These are phyloP conservation scores for Acridotheres tristis DNA, from an alignment of 2,797 vertebrate species.

Conservation along the genomic window DNA sequence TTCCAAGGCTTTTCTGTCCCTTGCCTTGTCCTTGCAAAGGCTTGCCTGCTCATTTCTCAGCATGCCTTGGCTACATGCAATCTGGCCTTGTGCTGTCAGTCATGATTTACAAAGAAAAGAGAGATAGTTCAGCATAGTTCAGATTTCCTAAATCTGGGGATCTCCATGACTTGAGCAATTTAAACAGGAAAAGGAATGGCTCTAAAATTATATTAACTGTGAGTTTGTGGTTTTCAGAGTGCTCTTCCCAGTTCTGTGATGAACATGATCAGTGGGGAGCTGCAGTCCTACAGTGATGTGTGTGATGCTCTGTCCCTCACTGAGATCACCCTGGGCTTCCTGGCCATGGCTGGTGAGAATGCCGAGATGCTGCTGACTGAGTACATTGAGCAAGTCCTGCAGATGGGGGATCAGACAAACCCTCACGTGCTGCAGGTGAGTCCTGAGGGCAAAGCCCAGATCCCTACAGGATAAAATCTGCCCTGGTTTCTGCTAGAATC, in stretches of 20 bases:
- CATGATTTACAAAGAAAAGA: neutral
- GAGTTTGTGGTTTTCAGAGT: constrained; percentile 69
- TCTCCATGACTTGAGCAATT: neutral
- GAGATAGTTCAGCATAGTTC: neutral
- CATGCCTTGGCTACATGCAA: neutral
- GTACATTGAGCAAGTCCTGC: constrained; percentile 85
- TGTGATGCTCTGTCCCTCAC: constrained; percentile 88
- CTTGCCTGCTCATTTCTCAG: neutral
- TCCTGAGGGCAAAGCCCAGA: neutral
- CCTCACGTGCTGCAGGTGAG: constrained; percentile 85
- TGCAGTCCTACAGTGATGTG: constrained; percentile 90
- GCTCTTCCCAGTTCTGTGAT: constrained; percentile 79
- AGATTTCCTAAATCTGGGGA: neutral
- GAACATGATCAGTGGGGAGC: constrained; percentile 80
- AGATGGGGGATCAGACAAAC: constrained; percentile 86
- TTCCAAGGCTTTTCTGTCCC: neutral
- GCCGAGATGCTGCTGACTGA: constrained; percentile 78
- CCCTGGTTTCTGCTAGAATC: neutral
- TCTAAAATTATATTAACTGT: neutral
- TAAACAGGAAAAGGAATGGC: neutral
- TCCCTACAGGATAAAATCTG: neutral
- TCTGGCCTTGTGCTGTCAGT: neutral
- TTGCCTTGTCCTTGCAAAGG: neutral
- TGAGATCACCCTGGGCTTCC: constrained; percentile 89
- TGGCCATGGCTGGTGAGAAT: constrained; percentile 87